These are phyloP conservation scores for Drosophila colorata DNA, from an alignment of 2,888 invertebrate genomes.

Conservation along the genomic window DNA sequence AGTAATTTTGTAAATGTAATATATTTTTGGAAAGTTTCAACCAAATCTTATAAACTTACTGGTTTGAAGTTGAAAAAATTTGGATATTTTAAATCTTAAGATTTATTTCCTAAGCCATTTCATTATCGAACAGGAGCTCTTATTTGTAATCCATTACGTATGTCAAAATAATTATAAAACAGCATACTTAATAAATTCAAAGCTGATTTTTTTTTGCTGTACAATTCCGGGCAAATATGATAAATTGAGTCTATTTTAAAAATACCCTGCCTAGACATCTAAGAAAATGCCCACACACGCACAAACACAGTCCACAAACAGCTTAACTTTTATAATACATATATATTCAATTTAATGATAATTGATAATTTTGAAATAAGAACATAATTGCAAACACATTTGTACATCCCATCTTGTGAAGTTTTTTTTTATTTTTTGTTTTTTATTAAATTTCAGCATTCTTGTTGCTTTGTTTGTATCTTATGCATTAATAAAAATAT, in stretches of 20 bases:
- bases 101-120: not conserved
- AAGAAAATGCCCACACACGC: not conserved
- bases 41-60: not conserved
- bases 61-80: not conserved
- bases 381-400: constrained; percentile 1
- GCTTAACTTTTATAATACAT: not conserved
- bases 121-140: not conserved
- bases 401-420: constrained; percentile 33
- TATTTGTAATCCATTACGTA: not conserved
- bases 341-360: no score
- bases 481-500: constrained; percentile 62
- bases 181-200: no score
- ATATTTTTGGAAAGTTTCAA: not conserved
- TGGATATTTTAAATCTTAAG: not conserved
- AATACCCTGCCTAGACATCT: not conserved
- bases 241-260: not conserved
- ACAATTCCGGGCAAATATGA: not conserved
- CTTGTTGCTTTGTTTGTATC: constrained; percentile 39
- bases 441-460: constrained; percentile 53
- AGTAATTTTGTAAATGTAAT: not conserved
- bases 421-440: constrained; percentile 20
- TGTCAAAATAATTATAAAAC: not conserved
- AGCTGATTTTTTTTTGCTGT: not conserved
- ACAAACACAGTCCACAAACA: not conserved
- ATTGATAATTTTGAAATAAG: not conserved